Base-by-base conservation (phyloP, 2,113 vertebrate genomes). In the Chaenocephalus aceratus region DNA sequence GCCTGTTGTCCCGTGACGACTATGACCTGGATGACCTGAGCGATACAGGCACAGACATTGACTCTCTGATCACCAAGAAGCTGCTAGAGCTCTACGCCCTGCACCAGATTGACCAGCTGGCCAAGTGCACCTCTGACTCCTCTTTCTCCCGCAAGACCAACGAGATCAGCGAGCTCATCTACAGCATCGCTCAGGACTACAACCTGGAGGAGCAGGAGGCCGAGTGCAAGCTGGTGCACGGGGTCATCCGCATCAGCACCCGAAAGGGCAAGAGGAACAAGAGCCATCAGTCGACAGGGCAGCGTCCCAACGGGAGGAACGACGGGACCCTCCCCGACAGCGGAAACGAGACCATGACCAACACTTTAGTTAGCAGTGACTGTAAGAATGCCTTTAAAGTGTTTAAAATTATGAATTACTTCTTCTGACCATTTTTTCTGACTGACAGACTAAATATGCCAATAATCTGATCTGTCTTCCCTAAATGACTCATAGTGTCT, bases 101-200 rank as follows among this genome's bases (percentile, higher is more conserved):
- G 54, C 98, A 99, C 92, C 98, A 99, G 95, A 99, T 99, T 0
- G 98, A 99, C 9, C 97, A 99, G 95, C 94, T 99, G 91, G 98
- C 98, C 91, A 97, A 97, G 91, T 99, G 98, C 93, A 99, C 98
- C 0, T 98, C 98, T 0, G 98, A 99, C 93, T 97, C 97, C 0
- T 98, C 97, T 12, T 99, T 99, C 94, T 95, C 97, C 76, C 97
- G 97, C 91, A 98, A 98, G 93, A 99, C 97, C 93, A 98, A 97
- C 76, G 98, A 99, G 94, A 99, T 99, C 94, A 98, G 97, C 0
- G 98, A 99, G 91, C 96, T 99, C 69, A 99, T 99, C 94, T 97
- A 96, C 88, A 98, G 96, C 94, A 98, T 99, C 49, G 98, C 97
- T 1, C 97, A 99, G 95, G 96, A 98, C 94, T 99, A 99, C 94